phyloP scores from a whole-genome alignment of 2,797 vertebrate genomes.

The Malurus splendens region DNA sequence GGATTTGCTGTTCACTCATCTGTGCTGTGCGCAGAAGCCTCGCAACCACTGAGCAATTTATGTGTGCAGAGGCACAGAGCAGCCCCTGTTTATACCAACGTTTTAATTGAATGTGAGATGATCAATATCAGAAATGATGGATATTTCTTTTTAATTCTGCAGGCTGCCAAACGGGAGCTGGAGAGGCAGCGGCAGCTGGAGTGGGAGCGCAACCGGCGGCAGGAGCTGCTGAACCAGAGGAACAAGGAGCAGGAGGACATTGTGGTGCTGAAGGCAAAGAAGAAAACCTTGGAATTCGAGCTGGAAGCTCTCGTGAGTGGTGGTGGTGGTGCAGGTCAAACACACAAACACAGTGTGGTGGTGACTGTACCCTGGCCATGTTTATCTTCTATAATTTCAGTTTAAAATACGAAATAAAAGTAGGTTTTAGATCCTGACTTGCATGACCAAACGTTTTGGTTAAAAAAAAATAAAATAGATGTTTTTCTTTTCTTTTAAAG shows the following conservation, averaged over 20 bases:
- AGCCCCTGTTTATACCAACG: rapidly evolving
- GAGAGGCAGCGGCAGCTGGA: conserved; percentile 88
- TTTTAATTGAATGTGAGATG: rapidly evolving
- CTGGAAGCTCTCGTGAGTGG: conserved; percentile 88
- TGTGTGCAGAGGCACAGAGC: not conserved
- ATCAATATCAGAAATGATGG: rapidly evolving
- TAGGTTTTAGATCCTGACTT: not conserved
- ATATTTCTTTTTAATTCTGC: rapidly evolving
- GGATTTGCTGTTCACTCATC: not conserved
- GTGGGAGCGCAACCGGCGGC: conserved; percentile 87
- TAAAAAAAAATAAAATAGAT: not conserved
- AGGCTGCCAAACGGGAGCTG: conserved; percentile 94
- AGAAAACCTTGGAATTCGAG: conserved; percentile 96
- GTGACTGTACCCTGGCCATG: not conserved
- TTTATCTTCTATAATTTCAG: not conserved
- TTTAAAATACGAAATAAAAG: not conserved
- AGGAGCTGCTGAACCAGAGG: conserved; percentile 92
- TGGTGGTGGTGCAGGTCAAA: not conserved
- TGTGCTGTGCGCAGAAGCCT: not conserved
- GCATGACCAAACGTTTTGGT: not conserved
- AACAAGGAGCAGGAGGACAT: conserved; percentile 96
- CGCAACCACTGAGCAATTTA: not conserved
- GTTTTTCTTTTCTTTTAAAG: conserved; percentile 53
- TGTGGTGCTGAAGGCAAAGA: conserved; percentile 91
- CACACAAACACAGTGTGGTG: not conserved